These are phyloP conservation scores for Dromaius novaehollandiae DNA, from an alignment of 2,113 vertebrate genomes.

Conservation along the genomic window DNA sequence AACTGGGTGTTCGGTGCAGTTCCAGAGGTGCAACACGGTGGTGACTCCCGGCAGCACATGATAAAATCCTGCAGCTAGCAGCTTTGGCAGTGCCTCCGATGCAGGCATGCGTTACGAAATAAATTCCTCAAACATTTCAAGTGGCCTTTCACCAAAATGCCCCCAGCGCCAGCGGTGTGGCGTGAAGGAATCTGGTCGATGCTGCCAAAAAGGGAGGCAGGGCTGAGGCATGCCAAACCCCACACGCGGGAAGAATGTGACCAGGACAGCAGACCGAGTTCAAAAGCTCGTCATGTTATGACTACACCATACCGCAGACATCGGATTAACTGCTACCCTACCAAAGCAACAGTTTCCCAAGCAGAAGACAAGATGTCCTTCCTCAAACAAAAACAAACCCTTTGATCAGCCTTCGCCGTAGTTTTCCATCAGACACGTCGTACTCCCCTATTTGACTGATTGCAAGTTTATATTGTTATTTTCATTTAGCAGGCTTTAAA, in stretches of 20 bases:
- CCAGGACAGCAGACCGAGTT: not conserved
- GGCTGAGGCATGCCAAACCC: not conserved
- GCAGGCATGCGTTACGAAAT: not conserved
- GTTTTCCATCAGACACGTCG: not conserved
- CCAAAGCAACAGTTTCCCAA: not conserved
- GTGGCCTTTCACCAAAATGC: not conserved
- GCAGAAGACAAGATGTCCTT: not conserved
- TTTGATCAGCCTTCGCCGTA: not conserved
- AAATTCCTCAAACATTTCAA: not conserved
- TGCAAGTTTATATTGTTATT: not conserved
- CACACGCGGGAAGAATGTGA: not conserved
- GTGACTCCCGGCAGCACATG: fast-evolving
- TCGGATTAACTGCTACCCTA: slow-evolving; percentile 5
- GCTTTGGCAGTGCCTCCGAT: not conserved
- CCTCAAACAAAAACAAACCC: not conserved
- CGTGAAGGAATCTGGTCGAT: not conserved
- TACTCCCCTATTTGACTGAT: not conserved
- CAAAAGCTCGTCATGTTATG: not conserved
- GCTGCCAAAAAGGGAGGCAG: not conserved
- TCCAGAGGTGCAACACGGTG: not conserved
- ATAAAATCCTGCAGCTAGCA: not conserved
- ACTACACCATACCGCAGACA: not conserved
- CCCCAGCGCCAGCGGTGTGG: not conserved
- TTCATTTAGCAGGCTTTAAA: not conserved
- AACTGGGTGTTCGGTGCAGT: not conserved